These are phyloP conservation scores for Ashinkailepas kermadecensis DNA, from an alignment of 2,888 invertebrate species.

Conservation along the genomic window DNA sequence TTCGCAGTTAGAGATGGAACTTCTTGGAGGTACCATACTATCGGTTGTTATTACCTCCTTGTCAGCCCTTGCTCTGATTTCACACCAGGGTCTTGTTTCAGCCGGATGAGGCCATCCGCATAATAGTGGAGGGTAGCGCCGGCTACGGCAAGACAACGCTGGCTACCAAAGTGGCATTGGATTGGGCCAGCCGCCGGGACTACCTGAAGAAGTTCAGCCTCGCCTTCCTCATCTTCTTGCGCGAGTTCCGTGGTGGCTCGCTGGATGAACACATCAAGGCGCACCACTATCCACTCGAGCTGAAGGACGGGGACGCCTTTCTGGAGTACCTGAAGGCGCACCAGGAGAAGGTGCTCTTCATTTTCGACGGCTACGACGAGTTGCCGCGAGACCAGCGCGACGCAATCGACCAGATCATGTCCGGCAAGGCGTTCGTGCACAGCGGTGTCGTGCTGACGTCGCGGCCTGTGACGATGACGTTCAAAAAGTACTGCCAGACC, in stretches of 20 bases:
- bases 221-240: not conserved
- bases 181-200: slow-evolving; percentile 12
- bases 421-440: slow-evolving; percentile 64
- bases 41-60: slow-evolving; percentile 34
- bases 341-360: slow-evolving; percentile 39
- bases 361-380: slow-evolving; percentile 82
- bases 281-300: not conserved
- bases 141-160: slow-evolving; percentile 39
- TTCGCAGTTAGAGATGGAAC: slow-evolving; percentile 36
- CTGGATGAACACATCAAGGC: slow-evolving; percentile 3
- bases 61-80: slow-evolving; percentile 28
- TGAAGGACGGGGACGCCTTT: not conserved
- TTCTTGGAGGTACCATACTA: slow-evolving; percentile 44
- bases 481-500: not conserved
- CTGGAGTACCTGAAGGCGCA: not conserved
- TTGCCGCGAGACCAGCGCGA: slow-evolving; percentile 77
- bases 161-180: not conserved
- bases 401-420: slow-evolving; percentile 74
- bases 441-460: slow-evolving; percentile 64
- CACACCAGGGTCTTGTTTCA: not conserved
- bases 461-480: slow-evolving; percentile 53
- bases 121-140: slow-evolving; percentile 24
- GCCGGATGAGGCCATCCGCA: not conserved
- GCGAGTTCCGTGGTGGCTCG: not conserved
- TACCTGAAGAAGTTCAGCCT: slow-evolving; percentile 30